Evolutionary conservation across 2,113 vertebrate genomes (phyloP).

Genomic region (Sinocyclocheilus rhinocerous): DNA sequence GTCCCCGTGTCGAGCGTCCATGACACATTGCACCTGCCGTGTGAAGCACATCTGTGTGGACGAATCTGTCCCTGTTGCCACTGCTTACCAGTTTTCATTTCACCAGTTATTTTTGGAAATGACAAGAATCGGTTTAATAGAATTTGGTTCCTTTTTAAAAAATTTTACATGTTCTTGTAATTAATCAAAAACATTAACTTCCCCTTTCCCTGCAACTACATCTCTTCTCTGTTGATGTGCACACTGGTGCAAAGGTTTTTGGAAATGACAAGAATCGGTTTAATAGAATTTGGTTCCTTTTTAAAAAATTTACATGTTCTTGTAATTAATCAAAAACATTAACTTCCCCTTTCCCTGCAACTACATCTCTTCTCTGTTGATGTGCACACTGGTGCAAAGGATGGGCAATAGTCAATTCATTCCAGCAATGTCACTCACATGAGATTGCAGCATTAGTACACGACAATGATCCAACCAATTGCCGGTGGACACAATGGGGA

Average conservation of each 20-base stretch:
- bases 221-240: too few relatives aligned
- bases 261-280: background rate
- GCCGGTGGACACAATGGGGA: background rate
- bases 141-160: too few relatives aligned
- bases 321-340: background rate
- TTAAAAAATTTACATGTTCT: background rate
- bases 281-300: background rate
- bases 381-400: too few relatives aligned
- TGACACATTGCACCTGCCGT: background rate
- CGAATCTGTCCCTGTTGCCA: background rate
- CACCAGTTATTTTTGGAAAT: background rate
- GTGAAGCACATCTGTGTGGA: constrained; percentile 5
- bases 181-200: background rate
- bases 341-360: background rate
- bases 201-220: background rate
- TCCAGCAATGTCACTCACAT: background rate
- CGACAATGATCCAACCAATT: background rate
- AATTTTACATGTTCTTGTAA: background rate
- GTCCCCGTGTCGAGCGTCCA: background rate
- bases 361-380: too few relatives aligned
- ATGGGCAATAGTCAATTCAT: too few relatives aligned
- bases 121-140: background rate
- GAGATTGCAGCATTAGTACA: background rate
- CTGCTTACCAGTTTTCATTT: background rate
- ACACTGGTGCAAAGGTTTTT: background rate